phyloP scores from a whole-genome alignment of 2,888 invertebrate species.

The Achlya flavicornis region DNA sequence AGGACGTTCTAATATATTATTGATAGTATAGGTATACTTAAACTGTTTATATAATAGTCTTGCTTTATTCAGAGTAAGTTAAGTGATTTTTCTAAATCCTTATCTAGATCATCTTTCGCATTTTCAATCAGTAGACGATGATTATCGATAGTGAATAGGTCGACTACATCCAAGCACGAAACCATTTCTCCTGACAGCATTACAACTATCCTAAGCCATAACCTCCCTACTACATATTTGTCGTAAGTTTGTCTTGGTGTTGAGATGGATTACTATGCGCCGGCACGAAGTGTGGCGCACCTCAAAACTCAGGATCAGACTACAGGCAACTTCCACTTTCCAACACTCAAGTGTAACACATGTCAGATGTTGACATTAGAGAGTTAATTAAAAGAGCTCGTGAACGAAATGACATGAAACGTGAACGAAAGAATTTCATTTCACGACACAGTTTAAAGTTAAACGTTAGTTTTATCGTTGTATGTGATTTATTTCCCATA shows the following conservation, averaged over 20 bases:
- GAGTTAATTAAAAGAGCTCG: constrained; percentile 16
- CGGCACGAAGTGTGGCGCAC: constrained; percentile 59
- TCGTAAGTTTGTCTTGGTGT: constrained; percentile 43
- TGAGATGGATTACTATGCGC: constrained; percentile 65
- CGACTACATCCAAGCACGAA: background rate
- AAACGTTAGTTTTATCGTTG: constrained; percentile 17
- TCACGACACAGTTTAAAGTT: no score
- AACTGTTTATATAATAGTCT: no score
- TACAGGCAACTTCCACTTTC: constrained; percentile 50
- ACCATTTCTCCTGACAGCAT: background rate
- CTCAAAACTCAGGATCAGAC: constrained; percentile 55
- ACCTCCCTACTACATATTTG: constrained; percentile 28
- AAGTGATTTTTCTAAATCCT: no score
- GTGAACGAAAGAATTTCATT: constrained; percentile 24
- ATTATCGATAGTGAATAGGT: background rate
- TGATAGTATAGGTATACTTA: background rate
- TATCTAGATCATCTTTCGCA: no score
- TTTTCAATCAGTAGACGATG: background rate
- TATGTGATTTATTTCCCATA: constrained; percentile 6
- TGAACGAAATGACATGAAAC: constrained; percentile 17
- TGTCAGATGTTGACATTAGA: constrained; percentile 34
- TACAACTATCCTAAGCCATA: background rate
- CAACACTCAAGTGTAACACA: constrained; percentile 36
- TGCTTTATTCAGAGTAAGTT: no score
- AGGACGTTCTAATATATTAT: background rate